Conservation (phyloP, 2,888 invertebrate genomes). For the Pristionchus japonicus region DNA sequence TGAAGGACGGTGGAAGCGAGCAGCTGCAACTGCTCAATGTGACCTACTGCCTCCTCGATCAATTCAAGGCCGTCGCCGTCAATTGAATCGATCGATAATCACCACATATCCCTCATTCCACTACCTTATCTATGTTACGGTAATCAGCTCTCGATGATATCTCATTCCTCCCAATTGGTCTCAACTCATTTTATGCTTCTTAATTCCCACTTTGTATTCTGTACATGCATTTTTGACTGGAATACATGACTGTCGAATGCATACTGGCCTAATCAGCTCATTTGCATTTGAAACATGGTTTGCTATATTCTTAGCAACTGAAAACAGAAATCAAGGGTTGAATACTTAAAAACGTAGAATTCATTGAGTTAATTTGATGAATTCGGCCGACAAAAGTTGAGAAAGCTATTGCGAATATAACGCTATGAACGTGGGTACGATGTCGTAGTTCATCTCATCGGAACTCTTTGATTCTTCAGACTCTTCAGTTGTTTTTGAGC, state of each 20-base stretch:
- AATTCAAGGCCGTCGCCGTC: constrained; percentile 33
- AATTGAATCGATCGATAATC: background rate
- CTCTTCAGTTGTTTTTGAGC: no score
- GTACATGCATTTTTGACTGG: constrained; percentile 6
- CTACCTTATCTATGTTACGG: background rate
- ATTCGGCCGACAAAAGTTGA: no score
- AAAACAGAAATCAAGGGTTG: no score
- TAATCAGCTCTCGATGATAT: background rate
- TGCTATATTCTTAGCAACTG: no score
- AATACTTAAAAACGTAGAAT: no score
- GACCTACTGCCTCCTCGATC: constrained; percentile 34
- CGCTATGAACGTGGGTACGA: no score
- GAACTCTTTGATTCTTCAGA: no score
- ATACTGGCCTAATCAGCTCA: background rate
- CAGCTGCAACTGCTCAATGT: constrained; percentile 40
- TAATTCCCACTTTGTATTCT: background rate
- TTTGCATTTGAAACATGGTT: no score
- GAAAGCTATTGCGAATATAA: no score
- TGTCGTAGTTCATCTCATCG: no score
- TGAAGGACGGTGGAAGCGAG: constrained; percentile 43
- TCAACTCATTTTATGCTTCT: background rate
- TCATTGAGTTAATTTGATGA: no score
- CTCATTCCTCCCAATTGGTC: constrained; percentile 30
- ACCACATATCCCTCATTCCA: background rate
- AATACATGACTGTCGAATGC: background rate